A percentile compares a stretch with the other conserved stretches of the same genome.
These are phyloP conservation scores for Alces alces DNA, from an alignment of 2,113 vertebrate genomes.

Conservation along the genomic window DNA sequence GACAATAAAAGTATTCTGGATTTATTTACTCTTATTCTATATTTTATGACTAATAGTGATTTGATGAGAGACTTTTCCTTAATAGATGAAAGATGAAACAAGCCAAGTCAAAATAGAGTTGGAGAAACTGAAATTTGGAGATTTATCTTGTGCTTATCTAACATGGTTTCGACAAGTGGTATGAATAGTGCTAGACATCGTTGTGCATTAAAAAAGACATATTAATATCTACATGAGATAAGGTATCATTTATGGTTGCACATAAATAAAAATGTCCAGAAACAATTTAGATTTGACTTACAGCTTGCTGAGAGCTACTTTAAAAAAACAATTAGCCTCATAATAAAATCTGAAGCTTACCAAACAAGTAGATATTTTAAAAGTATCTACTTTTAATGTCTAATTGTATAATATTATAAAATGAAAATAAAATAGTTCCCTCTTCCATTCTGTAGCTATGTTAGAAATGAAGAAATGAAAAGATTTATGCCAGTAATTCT, in stretches of 20 bases:
- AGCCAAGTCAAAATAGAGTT: neutral
- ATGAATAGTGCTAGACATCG: neutral
- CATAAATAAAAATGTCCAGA: neutral
- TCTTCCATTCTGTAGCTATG: neutral
- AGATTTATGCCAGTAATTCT: neutral
- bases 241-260: neutral
- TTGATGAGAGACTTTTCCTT: neutral
- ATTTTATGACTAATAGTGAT: neutral
- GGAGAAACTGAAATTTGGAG: neutral
- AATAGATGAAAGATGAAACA: neutral
- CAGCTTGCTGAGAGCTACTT: neutral
- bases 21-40: neutral
- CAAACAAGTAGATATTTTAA: neutral
- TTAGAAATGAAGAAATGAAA: neutral
- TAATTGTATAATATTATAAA: neutral
- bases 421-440: neutral
- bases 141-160: neutral
- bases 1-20: neutral
- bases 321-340: neutral
- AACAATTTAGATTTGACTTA: neutral
- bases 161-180: neutral
- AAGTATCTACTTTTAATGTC: neutral
- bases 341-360: neutral
- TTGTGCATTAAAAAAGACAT: neutral
- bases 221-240: neutral